A percentile compares a stretch with the other conserved stretches of the same genome.
Evolutionary conservation across 2,113 vertebrate species (phyloP).

Genomic region (Lampris megalopsis): DNA sequence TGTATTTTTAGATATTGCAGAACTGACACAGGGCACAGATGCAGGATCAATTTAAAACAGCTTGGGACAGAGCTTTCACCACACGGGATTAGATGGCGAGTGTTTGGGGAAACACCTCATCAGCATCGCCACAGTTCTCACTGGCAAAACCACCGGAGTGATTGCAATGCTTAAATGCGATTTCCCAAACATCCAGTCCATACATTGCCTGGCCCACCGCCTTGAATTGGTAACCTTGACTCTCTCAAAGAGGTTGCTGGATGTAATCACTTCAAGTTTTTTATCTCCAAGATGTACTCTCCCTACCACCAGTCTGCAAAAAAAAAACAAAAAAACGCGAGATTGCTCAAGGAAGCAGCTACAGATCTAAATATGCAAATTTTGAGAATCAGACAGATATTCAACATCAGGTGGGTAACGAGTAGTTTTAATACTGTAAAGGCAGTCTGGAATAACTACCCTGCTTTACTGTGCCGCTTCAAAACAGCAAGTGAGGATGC

Average conservation of each 20-base stretch:
- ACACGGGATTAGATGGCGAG: no score
- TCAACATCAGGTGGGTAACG: neutral
- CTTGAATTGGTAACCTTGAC: neutral
- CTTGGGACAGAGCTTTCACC: no score
- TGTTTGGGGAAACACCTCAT: no score
- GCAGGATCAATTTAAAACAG: no score
- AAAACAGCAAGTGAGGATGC: no score
- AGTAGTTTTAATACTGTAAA: neutral
- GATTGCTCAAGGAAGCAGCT: neutral
- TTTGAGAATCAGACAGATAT: no score
- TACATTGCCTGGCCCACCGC: neutral
- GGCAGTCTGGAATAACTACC: no score
- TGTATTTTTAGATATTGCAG: no score
- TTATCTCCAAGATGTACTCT: neutral
- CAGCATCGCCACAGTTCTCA: no score
- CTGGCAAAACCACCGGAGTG: no score
- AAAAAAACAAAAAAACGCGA: neutral
- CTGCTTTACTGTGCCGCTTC: no score
- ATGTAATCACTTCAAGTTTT: neutral
- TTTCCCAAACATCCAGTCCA: constrained; percentile 1
- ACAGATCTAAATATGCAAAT: neutral
- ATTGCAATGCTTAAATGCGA: neutral
- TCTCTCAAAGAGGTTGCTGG: neutral
- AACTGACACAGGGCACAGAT: no score
- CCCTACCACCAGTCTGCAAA: neutral